A percentile compares a stretch with the other conserved stretches of the same genome.
Conservation (phyloP, 2,113 vertebrate species). For the Nothocercus nigrocapillus region DNA sequence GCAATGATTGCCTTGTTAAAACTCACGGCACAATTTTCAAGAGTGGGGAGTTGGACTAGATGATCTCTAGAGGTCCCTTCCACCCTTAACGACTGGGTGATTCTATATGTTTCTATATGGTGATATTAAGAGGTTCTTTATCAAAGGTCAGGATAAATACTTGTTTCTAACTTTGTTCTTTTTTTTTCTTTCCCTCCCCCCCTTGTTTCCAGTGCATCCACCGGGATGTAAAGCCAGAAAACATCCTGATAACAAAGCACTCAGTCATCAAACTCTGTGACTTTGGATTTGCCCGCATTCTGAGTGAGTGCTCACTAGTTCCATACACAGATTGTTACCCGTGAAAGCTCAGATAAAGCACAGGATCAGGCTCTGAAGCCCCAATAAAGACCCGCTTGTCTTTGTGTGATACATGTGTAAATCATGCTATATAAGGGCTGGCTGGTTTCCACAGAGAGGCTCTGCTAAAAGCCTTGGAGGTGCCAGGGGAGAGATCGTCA, state of each 20-base stretch:
- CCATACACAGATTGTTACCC: neutral
- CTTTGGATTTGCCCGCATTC: constrained; percentile 94
- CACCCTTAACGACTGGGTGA: no score
- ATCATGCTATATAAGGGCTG: fast-evolving
- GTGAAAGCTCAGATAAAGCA: neutral
- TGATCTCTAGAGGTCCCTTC: no score
- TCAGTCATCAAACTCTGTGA: constrained; percentile 96
- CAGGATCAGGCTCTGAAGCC: neutral
- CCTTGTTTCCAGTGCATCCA: constrained; percentile 89
- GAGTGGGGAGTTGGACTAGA: no score
- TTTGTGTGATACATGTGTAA: neutral
- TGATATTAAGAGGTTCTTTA: neutral
- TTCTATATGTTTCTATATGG: neutral
- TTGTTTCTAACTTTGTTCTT: neutral
- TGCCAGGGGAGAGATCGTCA: neutral
- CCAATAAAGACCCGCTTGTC: neutral
- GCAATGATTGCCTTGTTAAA: neutral
- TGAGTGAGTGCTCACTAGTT: constrained; percentile 84
- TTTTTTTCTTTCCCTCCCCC: neutral
- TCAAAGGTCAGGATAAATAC: neutral
- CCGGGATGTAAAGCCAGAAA: constrained; percentile 95
- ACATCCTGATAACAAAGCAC: constrained; percentile 95
- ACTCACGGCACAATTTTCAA: neutral
- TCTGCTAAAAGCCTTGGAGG: neutral
- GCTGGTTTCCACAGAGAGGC: neutral